Conservation (phyloP, 2,113 vertebrate species). For the Uria aalge region DNA sequence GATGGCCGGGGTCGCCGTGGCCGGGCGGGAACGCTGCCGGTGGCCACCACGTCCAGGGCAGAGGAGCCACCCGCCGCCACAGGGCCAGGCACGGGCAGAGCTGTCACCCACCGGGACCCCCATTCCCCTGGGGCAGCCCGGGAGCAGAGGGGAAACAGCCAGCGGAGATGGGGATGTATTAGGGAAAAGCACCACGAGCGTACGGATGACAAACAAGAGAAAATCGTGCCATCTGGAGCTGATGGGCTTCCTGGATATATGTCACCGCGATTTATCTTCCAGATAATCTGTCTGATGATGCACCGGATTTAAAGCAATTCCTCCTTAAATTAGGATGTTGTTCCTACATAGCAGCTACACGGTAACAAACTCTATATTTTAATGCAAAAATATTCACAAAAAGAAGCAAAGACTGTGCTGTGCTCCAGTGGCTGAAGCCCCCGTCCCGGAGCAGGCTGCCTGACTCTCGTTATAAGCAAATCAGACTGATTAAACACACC, state of each 20-base stretch:
- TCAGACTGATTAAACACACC: rapidly evolving
- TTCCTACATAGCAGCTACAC: not conserved
- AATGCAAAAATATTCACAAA: rapidly evolving
- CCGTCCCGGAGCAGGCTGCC: not conserved
- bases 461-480: rapidly evolving
- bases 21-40: rapidly evolving
- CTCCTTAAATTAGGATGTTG: not conserved
- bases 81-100: not conserved
- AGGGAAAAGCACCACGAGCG: rapidly evolving
- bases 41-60: rapidly evolving
- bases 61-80: too few species aligned
- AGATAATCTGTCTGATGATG: not conserved
- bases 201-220: not conserved
- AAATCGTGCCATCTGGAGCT: not conserved
- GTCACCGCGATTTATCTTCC: not conserved
- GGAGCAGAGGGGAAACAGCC: not conserved
- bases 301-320: not conserved
- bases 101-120: not conserved
- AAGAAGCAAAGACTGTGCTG: not conserved
- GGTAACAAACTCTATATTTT: rapidly evolving
- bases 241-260: rapidly evolving
- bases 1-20: not conserved
- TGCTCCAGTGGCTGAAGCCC: too few species aligned
- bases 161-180: not conserved
- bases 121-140: too few species aligned